Evolutionary conservation across 1,140 invertebrate genomes (phyloP).

Genomic region (Cataglyphis hispanica): DNA sequence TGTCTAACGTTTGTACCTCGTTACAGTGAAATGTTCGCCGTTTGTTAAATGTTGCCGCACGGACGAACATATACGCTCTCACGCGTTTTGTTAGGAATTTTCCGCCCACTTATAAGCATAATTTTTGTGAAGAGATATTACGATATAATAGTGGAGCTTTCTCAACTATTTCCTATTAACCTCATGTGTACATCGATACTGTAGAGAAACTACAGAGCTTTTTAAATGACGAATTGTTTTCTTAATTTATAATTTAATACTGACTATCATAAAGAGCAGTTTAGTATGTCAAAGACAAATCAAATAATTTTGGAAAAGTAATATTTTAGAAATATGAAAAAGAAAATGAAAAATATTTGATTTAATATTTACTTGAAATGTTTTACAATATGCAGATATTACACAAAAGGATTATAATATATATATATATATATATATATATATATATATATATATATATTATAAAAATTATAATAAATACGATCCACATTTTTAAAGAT

Average conservation of each 20-base stretch:
- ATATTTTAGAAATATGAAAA: neutral
- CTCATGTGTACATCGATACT: neutral
- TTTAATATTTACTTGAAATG: neutral
- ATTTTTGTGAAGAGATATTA: neutral
- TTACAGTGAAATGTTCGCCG: conserved; percentile 16
- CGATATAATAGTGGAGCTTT: conserved; percentile 17
- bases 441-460: too few species aligned
- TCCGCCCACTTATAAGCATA: neutral
- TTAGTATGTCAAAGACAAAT: neutral
- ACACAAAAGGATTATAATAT: neutral
- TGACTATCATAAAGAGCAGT: neutral
- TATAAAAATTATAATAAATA: neutral
- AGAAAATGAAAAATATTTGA: neutral
- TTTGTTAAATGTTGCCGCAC: conserved; percentile 34
- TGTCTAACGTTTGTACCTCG: neutral
- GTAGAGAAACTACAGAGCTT: neutral
- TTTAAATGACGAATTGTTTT: neutral
- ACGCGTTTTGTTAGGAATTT: conserved; percentile 41
- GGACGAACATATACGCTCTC: neutral
- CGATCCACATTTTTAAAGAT: neutral
- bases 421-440: too few species aligned
- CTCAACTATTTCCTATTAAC: neutral
- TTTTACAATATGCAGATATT: neutral
- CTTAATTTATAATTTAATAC: conserved; percentile 4
- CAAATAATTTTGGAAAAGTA: neutral